These are phyloP conservation scores for Trachymyrmex cornetzi DNA, from an alignment of 1,140 invertebrate species.

Conservation along the genomic window DNA sequence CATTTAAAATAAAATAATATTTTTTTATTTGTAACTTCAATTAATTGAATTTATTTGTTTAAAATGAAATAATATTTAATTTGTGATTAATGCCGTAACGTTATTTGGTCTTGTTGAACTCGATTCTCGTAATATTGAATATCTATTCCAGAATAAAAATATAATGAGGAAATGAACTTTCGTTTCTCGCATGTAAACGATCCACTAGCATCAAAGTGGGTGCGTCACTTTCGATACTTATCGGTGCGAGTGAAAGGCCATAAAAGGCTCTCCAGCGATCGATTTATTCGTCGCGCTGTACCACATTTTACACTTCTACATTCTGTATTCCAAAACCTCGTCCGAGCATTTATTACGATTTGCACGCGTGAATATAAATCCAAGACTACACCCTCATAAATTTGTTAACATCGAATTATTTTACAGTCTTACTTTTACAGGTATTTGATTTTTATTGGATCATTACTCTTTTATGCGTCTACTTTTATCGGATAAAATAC, in stretches of 20 bases:
- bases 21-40: too few relatives aligned
- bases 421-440: not conserved
- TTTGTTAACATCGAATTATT: constrained; percentile 2
- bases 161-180: constrained; percentile 5
- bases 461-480: not conserved
- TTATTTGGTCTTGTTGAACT: not conserved
- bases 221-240: constrained; percentile 42
- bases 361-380: not conserved
- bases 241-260: constrained; percentile 7
- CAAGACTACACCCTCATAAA: not conserved
- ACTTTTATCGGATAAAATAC: not conserved
- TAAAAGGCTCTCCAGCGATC: constrained; percentile 20
- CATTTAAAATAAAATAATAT: not conserved
- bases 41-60: too few relatives aligned
- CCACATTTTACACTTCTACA: constrained; percentile 22
- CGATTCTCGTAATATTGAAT: not conserved
- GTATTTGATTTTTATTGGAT: not conserved
- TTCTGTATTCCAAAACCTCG: not conserved
- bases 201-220: constrained; percentile 14
- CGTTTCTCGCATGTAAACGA: constrained; percentile 25
- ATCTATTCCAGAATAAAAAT: not conserved
- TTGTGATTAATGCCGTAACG: not conserved
- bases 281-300: constrained; percentile 31
- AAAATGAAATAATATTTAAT: not conserved
- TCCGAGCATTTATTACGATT: not conserved